Evolutionary conservation across 1,140 invertebrate genomes (phyloP).

Genomic region (Diploscapter pachys): DNA sequence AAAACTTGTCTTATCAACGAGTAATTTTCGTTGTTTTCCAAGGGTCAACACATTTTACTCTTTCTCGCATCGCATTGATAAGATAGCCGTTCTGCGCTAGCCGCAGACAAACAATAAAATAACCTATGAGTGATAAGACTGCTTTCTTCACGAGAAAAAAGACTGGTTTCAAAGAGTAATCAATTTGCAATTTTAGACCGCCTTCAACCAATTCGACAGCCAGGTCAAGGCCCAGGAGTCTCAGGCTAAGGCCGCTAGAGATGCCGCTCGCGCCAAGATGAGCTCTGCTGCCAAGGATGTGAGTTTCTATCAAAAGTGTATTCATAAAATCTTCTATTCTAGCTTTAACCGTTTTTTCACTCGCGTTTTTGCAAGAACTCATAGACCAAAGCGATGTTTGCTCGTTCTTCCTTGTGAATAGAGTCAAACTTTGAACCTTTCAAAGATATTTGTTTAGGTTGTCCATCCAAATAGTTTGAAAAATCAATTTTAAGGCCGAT

Average conservation of each 20-base stretch:
- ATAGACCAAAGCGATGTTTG: neutral
- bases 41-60: no score
- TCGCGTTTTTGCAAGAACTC: neutral
- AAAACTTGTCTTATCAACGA: no score
- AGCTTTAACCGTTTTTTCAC: no score
- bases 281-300: constrained; percentile 45
- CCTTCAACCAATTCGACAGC: constrained; percentile 40
- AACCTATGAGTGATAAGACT: neutral
- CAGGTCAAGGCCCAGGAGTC: constrained; percentile 42
- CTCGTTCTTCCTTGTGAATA: neutral
- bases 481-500: constrained; percentile 22
- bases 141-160: neutral
- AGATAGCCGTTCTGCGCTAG: constrained; percentile 4
- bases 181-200: constrained; percentile 36
- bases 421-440: neutral
- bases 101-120: constrained; percentile 2
- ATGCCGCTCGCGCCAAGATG: constrained; percentile 44
- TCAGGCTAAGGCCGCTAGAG: constrained; percentile 45
- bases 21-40: no score
- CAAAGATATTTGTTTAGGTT: neutral
- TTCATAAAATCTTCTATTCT: neutral
- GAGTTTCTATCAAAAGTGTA: neutral
- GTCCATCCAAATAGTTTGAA: neutral
- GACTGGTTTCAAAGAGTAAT: neutral
- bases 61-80: neutral